Conservation (phyloP, 64 coral and sea anemone species). For the Actinia tenebrosa region DNA sequence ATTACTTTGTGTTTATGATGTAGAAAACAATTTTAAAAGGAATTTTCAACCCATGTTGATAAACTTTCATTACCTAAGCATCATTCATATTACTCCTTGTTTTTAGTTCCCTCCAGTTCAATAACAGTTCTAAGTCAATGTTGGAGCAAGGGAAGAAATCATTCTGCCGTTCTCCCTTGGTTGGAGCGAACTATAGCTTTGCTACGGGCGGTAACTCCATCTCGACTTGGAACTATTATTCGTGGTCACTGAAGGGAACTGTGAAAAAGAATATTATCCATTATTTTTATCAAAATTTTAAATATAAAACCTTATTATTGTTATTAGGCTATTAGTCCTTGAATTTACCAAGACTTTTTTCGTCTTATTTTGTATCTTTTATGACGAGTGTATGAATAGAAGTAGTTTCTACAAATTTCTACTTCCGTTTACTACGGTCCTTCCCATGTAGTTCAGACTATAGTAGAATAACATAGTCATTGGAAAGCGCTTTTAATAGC, state of each 20-base stretch:
- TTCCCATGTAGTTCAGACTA: background rate
- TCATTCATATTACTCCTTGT: no score
- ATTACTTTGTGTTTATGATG: background rate
- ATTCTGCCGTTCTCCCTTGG: no score
- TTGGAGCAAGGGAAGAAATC: no score
- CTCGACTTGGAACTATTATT: no score
- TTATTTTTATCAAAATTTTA: background rate
- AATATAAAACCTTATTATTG: slow-evolving; percentile 2
- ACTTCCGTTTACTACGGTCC: background rate
- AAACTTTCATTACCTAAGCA: no score
- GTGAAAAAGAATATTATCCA: background rate
- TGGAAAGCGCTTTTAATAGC: background rate
- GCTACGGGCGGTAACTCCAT: no score
- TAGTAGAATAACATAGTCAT: background rate
- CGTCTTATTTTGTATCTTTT: background rate
- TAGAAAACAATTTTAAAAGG: background rate
- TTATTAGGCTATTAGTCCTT: background rate
- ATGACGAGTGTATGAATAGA: background rate
- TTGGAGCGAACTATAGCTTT: no score
- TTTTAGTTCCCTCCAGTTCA: no score
- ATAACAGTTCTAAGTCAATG: no score
- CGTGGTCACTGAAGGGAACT: no score
- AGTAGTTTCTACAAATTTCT: background rate
- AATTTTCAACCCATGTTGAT: no score
- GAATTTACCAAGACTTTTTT: background rate